Evolutionary conservation across 2,888 invertebrate species (phyloP), one percentile per base, ranked within the genome.

Genomic region (Apoderus coryli): DNA sequence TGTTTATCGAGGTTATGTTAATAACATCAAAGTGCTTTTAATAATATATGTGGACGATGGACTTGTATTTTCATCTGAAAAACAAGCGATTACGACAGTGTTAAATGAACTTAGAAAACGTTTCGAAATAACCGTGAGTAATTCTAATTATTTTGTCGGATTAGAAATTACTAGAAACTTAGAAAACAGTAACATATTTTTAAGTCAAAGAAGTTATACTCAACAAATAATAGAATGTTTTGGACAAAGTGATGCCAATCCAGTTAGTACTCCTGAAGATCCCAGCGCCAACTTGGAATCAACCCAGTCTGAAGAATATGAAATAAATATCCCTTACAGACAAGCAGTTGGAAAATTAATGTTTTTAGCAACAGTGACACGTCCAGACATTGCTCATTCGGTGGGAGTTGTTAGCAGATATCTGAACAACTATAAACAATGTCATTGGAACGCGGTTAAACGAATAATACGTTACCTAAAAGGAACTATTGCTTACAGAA

Each of bases 371-470:
- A 35, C 31, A 15, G 35, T 35, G n/a, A 35, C 33, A 12, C 10
- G 47, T 7, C 41, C 44, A 24, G 45, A 47, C 27, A 46, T 47
- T 11, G 29, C 37, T 4, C 45, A 28, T 27, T 39, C 44, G 16
- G 41, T 41, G n/a, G 28, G 32, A 14, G 28, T 33, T 19, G 44
- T 42, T 4, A 44, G 43, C 23, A 31, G 40, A 24, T 42, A 25
- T 25, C 16, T 36, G 13, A 27, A 32, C n/a, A 34, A 34, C 14
- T 31, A 13, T 9, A 25, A 10, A n/a, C 13, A 14, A 12, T 14
- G 10, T 5, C 29, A 38, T 15, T 23, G 27, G 29, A 7, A 7
- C 10, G 27, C 32, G 4, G 35, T 39, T 4, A 35, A 38, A 25
- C 25, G 33, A 16, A 38, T 34, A 15, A 16, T 38, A 5, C 31